A percentile compares a stretch with the other conserved stretches of the same genome.
Conservation (phyloP, 2,113 vertebrate species). For the Prunella himalayana region DNA sequence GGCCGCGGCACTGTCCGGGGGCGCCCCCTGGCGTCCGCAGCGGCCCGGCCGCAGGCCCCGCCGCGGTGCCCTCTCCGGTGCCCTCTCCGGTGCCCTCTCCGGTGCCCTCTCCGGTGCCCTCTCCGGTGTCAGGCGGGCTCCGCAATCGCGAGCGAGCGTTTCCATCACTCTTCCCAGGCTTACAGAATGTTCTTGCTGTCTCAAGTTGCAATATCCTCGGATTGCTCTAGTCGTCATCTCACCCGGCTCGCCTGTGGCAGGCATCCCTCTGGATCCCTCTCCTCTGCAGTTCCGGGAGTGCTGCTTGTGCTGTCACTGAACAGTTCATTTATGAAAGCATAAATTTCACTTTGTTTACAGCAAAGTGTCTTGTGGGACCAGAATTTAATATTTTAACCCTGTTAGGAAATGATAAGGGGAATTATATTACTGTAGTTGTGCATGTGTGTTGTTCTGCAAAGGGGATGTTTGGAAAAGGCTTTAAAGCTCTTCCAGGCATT, state of each 20-base stretch:
- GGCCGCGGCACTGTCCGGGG: neutral
- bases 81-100: too few species aligned
- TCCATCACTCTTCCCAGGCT: neutral
- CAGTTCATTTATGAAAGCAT: neutral
- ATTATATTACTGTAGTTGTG: neutral
- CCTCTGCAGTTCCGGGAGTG: accelerated
- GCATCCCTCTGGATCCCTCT: neutral
- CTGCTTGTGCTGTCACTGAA: neutral
- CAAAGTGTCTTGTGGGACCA: neutral
- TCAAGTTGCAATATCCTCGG: neutral
- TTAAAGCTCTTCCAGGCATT: neutral
- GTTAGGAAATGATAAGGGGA: neutral
- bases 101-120: too few species aligned
- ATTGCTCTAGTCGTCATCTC: neutral
- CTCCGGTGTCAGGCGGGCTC: accelerated
- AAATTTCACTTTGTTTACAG: neutral
- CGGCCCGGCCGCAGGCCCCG: too few species aligned
- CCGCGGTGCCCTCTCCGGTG: too few species aligned
- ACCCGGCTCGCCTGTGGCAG: accelerated
- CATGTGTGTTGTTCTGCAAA: neutral
- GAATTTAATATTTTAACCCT: neutral
- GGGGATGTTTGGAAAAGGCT: neutral
- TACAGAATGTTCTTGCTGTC: neutral
- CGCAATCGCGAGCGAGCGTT: accelerated
- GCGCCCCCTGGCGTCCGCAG: neutral